Evolutionary conservation across 2,888 invertebrate species (phyloP).

Genomic region (Drosophila ezoana): DNA sequence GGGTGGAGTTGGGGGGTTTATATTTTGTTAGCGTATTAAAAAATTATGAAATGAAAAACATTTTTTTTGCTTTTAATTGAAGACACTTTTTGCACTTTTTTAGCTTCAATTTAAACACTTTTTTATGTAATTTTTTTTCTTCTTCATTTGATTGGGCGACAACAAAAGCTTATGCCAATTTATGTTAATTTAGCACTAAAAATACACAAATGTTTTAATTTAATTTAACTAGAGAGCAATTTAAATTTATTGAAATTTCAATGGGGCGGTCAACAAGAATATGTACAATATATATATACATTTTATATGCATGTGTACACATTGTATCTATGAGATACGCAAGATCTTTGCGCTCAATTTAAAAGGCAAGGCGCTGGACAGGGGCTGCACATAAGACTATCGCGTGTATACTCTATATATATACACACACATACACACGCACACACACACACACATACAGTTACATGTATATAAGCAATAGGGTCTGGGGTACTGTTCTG

Average conservation of each 20-base stretch:
- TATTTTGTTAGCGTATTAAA: slow-evolving; percentile 1
- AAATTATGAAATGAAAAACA: slow-evolving; percentile 17
- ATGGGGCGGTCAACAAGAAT: slow-evolving; percentile 46
- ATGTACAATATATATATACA: slow-evolving; percentile 1
- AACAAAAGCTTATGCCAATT: slow-evolving; percentile 71
- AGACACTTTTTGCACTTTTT: slow-evolving; percentile 24
- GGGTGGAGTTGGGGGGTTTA: neutral
- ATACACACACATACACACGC: neutral
- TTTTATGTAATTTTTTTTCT: slow-evolving; percentile 5
- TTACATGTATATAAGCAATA: slow-evolving; percentile 25
- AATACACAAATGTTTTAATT: slow-evolving; percentile 74
- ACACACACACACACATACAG: slow-evolving; percentile 11
- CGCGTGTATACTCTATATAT: slow-evolving; percentile 19
- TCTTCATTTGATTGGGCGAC: slow-evolving; percentile 18
- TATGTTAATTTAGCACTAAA: slow-evolving; percentile 79
- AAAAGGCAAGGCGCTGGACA: slow-evolving; percentile 46
- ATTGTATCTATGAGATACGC: slow-evolving; percentile 57
- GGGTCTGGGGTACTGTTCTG: slow-evolving; percentile 46
- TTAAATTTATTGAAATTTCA: slow-evolving; percentile 78
- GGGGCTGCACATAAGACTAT: slow-evolving; percentile 34
- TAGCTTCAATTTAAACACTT: slow-evolving; percentile 29
- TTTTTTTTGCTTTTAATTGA: neutral
- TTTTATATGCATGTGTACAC: neutral
- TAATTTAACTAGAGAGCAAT: slow-evolving; percentile 77
- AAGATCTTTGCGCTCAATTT: slow-evolving; percentile 64